Evolutionary conservation across 2,797 vertebrate genomes (phyloP), one percentile per base, ranked within the genome.

Genomic region (Acridotheres tristis): DNA sequence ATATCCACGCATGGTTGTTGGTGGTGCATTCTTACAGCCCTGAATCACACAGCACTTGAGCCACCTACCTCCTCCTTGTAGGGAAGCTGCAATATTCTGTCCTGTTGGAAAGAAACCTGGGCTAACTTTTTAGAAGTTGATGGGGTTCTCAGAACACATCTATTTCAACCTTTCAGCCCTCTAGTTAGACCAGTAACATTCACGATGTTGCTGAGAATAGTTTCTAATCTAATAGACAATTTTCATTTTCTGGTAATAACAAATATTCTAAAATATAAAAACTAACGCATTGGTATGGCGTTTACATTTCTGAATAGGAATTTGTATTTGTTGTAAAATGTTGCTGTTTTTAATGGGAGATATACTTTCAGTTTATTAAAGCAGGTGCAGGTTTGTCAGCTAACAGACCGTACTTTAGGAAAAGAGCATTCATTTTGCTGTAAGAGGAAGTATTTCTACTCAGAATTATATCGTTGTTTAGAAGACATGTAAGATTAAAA

Each of bases 1-100:
- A 83, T 90, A 90, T 68, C 74, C 80, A 45, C 26, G 66, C 89
- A 94, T 15, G 74, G 55, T 2, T 96, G 83, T 36, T 68, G 66
- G 7, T 34, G 57, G 63, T 25, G 75, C 85, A 88, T 96, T 94
- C 91, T 74, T 90, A 40, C 0, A 17, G 36, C 63, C 1, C 2
- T 94, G 96, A 95, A 65, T 97, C 96, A 95, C 9, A 21, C 8
- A 11, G 63, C 38, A 18, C 36, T 30, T 18, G 25, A 86, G 78
- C 40, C 85, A 91, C 89, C 66, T 62, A 73, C 89, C 87, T 94
- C 40, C 65, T 34, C 36, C 57, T 22, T 16, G 7, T 2, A 36
- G 50, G 67, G 63, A 76, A 90, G 57, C 67, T 74, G 57, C 63
- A 79, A 25, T 29, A 36, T 26, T 67, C 73, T 45, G n/a, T 83